A percentile compares a stretch with the other conserved stretches of the same genome.
Conservation (phyloP, 1,140 invertebrate species). For the Anoplolepis gracilipes region DNA sequence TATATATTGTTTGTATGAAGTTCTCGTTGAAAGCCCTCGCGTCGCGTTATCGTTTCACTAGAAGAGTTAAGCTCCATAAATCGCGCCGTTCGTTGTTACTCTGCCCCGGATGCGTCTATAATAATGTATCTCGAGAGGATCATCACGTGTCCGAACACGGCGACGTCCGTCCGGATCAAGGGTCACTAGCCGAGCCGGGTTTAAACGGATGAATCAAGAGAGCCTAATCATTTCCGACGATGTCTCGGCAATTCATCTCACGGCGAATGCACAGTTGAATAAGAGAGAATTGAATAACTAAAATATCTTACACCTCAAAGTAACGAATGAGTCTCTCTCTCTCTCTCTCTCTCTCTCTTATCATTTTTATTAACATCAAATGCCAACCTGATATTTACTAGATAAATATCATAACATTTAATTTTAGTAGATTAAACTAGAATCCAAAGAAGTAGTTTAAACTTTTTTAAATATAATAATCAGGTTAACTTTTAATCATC, state of each 20-base stretch:
- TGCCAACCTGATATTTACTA: neutral
- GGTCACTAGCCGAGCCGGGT: conserved; percentile 32
- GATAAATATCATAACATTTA: conserved; percentile 1
- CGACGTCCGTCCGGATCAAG: conserved; percentile 58
- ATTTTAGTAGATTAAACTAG: conserved; percentile 5
- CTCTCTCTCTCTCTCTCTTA: no score
- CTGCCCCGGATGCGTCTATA: conserved; percentile 39
- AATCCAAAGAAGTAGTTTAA: neutral
- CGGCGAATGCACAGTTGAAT: neutral
- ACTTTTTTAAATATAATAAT: neutral
- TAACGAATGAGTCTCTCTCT: neutral
- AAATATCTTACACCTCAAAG: neutral
- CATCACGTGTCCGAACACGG: conserved; percentile 36
- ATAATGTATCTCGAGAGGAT: conserved; percentile 55
- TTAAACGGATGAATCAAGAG: conserved; percentile 13
- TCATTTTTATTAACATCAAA: neutral
- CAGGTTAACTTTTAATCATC: neutral
- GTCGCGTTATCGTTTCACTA: conserved; percentile 23
- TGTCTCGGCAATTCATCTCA: conserved; percentile 7
- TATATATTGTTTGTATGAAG: neutral
- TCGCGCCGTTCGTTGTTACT: conserved; percentile 26
- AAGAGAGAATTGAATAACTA: neutral
- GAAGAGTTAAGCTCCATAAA: conserved; percentile 53
- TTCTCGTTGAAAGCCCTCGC: conserved; percentile 4
- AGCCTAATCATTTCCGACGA: conserved; percentile 37